phyloP scores from a whole-genome alignment of 2,797 vertebrate species.

The Yasuhikotakia modesta region DNA sequence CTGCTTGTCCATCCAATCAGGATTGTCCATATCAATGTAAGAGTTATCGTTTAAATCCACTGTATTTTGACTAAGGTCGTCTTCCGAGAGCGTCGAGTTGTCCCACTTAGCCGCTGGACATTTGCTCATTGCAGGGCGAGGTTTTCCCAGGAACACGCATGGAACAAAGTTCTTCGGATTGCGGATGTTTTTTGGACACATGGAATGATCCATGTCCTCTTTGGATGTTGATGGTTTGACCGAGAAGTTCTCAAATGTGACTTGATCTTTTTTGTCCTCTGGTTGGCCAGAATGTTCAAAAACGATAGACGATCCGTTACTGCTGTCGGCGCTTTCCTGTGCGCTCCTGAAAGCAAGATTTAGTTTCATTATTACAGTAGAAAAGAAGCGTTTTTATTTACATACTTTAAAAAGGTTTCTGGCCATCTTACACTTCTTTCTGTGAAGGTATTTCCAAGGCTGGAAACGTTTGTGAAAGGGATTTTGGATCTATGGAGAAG shows the following conservation, averaged over 20 bases:
- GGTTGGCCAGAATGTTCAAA: slow-evolving; percentile 80
- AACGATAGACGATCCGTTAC: slow-evolving; percentile 83
- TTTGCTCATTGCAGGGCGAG: slow-evolving; percentile 35
- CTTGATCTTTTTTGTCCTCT: slow-evolving; percentile 51
- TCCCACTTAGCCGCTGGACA: slow-evolving; percentile 72
- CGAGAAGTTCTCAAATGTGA: slow-evolving; percentile 25
- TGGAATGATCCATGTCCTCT: slow-evolving; percentile 59
- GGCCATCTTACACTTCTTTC: slow-evolving; percentile 66
- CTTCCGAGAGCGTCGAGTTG: slow-evolving; percentile 62
- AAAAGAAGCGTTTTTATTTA: neutral
- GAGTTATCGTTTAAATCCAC: slow-evolving; percentile 73
- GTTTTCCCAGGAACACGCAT: slow-evolving; percentile 76
- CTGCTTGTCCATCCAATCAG: slow-evolving; percentile 64
- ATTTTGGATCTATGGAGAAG: slow-evolving; percentile 64
- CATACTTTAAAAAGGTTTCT: neutral
- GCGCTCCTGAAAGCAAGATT: slow-evolving; percentile 34
- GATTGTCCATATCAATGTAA: slow-evolving; percentile 61
- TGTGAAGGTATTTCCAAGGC: slow-evolving; percentile 75
- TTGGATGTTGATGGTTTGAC: slow-evolving; percentile 53
- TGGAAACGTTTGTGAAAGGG: slow-evolving; percentile 68
- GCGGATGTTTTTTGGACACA: slow-evolving; percentile 66
- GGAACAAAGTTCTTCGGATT: slow-evolving; percentile 75
- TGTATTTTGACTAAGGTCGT: slow-evolving; percentile 65
- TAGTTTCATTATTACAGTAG: neutral
- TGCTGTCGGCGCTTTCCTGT: slow-evolving; percentile 72